phyloP scores from a whole-genome alignment of 2,888 invertebrate genomes.

The Ptilodon capucinus region DNA sequence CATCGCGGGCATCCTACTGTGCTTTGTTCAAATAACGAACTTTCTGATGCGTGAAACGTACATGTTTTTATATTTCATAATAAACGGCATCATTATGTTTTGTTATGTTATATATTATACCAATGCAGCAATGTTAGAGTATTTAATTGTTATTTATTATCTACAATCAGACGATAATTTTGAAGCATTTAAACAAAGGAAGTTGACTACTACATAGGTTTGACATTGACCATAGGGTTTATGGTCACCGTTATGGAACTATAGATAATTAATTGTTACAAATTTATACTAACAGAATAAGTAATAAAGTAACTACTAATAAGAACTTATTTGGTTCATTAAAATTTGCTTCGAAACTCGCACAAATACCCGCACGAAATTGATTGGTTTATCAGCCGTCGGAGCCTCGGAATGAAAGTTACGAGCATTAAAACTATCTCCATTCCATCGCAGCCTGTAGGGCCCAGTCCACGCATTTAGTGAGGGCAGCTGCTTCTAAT shows the following conservation, averaged over 20 bases:
- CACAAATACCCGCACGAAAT: slow-evolving; percentile 59
- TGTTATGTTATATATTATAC: slow-evolving; percentile 8
- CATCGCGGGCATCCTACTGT: slow-evolving; percentile 58
- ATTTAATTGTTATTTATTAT: neutral
- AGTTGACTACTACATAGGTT: neutral
- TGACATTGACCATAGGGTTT: too few relatives aligned
- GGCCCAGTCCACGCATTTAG: slow-evolving; percentile 56
- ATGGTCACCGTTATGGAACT: too few relatives aligned
- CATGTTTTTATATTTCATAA: slow-evolving; percentile 21
- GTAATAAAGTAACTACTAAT: too few relatives aligned
- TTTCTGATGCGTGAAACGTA: slow-evolving; percentile 51
- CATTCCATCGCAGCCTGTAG: slow-evolving; percentile 67
- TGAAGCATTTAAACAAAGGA: neutral
- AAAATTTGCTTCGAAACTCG: slow-evolving; percentile 58
- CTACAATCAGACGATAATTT: neutral
- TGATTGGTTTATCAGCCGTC: slow-evolving; percentile 70
- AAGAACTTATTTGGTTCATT: neutral
- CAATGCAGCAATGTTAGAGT: neutral
- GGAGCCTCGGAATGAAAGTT: slow-evolving; percentile 71
- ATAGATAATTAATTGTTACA: too few relatives aligned
- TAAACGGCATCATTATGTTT: slow-evolving; percentile 19
- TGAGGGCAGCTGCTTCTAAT: slow-evolving; percentile 71
- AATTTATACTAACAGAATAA: too few relatives aligned
- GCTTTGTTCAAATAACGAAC: slow-evolving; percentile 57
- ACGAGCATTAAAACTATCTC: slow-evolving; percentile 80